These are phyloP conservation scores for Sphyrna mokarran DNA, from an alignment of 2,113 vertebrate species.

Conservation along the genomic window DNA sequence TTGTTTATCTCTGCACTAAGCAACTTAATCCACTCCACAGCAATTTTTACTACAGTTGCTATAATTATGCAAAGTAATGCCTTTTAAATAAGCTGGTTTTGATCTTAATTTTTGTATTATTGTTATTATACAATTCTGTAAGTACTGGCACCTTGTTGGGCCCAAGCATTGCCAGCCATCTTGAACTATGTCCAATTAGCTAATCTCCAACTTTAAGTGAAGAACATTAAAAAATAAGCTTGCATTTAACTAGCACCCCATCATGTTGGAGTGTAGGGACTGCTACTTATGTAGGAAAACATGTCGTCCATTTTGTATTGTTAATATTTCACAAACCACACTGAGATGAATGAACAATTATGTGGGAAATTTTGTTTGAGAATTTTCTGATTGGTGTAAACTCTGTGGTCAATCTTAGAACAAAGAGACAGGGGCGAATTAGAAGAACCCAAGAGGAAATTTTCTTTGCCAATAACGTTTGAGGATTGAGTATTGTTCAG, in stretches of 20 bases:
- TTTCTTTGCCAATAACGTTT: no score
- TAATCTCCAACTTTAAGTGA: background rate
- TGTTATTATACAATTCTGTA: background rate
- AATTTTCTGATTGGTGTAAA: no score
- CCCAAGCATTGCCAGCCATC: background rate
- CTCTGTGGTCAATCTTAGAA: no score
- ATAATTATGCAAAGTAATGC: background rate
- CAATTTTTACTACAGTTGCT: background rate
- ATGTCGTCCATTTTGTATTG: no score
- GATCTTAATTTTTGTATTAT: background rate
- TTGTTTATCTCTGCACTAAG: background rate
- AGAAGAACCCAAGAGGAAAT: no score
- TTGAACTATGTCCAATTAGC: background rate
- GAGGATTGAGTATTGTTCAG: no score
- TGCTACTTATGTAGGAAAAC: background rate
- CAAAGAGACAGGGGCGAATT: no score
- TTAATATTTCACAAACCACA: no score
- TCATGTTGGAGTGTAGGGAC: background rate
- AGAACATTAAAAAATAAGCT: background rate
- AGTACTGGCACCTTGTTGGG: background rate
- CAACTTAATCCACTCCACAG: background rate
- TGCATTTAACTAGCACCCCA: background rate
- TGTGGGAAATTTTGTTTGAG: background rate
- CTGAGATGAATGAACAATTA: no score
- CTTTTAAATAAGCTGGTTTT: background rate